A percentile compares a stretch with the other conserved stretches of the same genome.
These are phyloP conservation scores for Leptogaster cylindrica DNA, from an alignment of 2,888 invertebrate species.

Conservation along the genomic window DNA sequence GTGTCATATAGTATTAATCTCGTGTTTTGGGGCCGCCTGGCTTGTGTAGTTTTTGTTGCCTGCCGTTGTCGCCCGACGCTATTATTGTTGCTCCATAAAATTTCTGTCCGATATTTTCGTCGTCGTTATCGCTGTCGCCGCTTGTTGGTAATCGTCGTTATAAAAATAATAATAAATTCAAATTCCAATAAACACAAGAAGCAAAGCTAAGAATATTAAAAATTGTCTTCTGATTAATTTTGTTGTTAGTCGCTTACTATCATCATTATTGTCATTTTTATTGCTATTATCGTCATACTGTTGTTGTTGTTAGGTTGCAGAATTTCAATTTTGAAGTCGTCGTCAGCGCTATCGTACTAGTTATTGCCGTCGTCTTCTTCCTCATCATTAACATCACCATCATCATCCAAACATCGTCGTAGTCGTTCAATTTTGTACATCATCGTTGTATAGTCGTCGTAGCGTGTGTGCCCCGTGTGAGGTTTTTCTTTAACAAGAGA, in stretches of 20 bases:
- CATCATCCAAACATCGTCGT: not conserved
- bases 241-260: not conserved
- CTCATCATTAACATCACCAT: not conserved
- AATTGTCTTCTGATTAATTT: too few relatives aligned
- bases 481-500: constrained; percentile 13
- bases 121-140: not conserved
- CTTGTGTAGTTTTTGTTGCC: constrained; percentile 6
- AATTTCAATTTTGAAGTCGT: not conserved
- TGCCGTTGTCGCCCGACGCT: not conserved
- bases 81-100: not conserved
- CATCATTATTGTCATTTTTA: not conserved
- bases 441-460: constrained; percentile 15
- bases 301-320: not conserved
- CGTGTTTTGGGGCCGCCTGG: constrained; percentile 7
- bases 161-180: too few relatives aligned
- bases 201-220: too few relatives aligned
- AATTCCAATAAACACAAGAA: too few relatives aligned
- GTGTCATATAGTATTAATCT: constrained; percentile 14
- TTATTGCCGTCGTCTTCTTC: not conserved
- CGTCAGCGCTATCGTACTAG: not conserved
- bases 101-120: not conserved
- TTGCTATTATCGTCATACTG: not conserved
- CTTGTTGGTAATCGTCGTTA: too few relatives aligned
- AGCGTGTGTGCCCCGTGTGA: constrained; percentile 9
- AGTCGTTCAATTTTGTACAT: constrained; percentile 23